Base-by-base conservation (phyloP, 2,113 vertebrate species). In the Mohoua ochrocephala region DNA sequence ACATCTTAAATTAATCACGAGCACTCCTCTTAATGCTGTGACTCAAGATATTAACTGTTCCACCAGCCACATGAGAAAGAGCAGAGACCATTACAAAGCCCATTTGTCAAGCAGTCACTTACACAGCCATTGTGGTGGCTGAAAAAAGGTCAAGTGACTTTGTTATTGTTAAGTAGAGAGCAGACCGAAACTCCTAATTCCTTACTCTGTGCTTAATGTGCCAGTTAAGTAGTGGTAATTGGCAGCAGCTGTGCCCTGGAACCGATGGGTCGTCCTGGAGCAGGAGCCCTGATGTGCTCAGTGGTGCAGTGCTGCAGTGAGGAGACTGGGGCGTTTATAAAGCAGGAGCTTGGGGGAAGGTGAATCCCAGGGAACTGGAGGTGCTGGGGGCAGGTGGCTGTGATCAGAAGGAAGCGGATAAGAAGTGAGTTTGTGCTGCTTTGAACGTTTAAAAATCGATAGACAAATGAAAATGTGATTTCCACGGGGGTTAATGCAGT, bases 221-320 rank as follows among this genome's bases (percentile, higher is more conserved):
- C 97, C 96, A 94, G 97, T 97, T 97, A 98, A 98, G 97, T 96
- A 95, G 94, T 96, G 88, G 96, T 97, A 97, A 98, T 97, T 95
- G 95, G 96, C 95, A 97, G 97, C 98, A 97, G 97, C 97, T 98
- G 97, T 95, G 96, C 95, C 95, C 96, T 96, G 92, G 96, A 93
- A 96, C 96, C 84, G 92, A 65, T 59, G 93, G 91, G 95, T 87
- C 84, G 30, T 77, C 56, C 67, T 89, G 95, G 92, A 80, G 65
- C 39, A 15, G 94, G 93, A 95, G 84, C 91, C 94, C 84, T 80
- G 70, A 91, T 92, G 95, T 93, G 95, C 93, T 96, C 85, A 94
- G 87, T 31, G 91, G 74, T 85, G 95, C 95, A 79, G 82, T 2
- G 69, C 18, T 68, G 92, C 92, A 87, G 20, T 83, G 64, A 59